These are phyloP conservation scores for Progne subis DNA, from an alignment of 2,113 vertebrate genomes.

Conservation along the genomic window DNA sequence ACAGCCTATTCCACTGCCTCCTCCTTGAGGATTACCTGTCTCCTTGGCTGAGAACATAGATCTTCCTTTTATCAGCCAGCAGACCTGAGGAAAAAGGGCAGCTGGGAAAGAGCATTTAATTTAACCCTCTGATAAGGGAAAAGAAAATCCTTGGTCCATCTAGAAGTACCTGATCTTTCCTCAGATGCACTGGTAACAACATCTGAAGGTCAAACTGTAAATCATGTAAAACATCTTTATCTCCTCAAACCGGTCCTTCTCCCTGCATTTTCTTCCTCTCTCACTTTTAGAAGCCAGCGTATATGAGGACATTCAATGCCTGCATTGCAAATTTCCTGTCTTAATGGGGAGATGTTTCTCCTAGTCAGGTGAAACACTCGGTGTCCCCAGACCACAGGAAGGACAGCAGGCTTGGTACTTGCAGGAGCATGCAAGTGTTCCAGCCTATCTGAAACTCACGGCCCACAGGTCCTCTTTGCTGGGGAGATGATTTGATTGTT, in stretches of 20 bases:
- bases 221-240: slow-evolving; percentile 69
- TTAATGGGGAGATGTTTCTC: background rate
- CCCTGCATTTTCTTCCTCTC: background rate
- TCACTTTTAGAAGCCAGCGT: slow-evolving; percentile 44
- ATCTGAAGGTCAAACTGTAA: slow-evolving; percentile 74
- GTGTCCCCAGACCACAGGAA: background rate
- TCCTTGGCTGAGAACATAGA: slow-evolving; percentile 12
- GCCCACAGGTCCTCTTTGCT: background rate
- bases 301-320: background rate
- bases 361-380: background rate
- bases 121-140: slow-evolving; percentile 70
- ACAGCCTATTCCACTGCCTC: background rate
- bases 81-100: background rate
- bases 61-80: slow-evolving; percentile 52
- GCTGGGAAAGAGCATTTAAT: slow-evolving; percentile 58
- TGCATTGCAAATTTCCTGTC: background rate
- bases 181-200: slow-evolving; percentile 42
- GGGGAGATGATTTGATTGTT: background rate
- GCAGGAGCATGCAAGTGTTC: background rate
- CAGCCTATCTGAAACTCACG: background rate
- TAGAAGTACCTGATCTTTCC: slow-evolving; percentile 52
- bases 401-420: background rate
- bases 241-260: slow-evolving; percentile 26
- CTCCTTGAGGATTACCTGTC: background rate
- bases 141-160: slow-evolving; percentile 44